phyloP scores from a whole-genome alignment of 2,888 invertebrate genomes.

The Oscheius sp. region DNA sequence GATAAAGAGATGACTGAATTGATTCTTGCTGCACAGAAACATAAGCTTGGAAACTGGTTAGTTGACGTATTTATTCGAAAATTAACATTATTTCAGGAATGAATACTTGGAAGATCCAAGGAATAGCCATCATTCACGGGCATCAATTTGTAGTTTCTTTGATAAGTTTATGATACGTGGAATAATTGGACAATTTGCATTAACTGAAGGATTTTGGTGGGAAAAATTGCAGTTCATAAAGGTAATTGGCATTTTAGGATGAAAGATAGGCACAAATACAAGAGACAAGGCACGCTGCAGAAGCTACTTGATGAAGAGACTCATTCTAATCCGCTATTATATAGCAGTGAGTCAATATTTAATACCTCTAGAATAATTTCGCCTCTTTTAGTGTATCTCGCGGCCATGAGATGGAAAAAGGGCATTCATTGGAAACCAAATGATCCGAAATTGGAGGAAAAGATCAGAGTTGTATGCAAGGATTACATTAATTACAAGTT shows the following conservation, averaged over 20 bases:
- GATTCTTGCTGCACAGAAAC: conserved; percentile 51
- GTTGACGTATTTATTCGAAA: no score
- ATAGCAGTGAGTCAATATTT: background rate
- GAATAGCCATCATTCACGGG: conserved; percentile 6
- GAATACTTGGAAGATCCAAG: background rate
- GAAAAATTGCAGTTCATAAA: background rate
- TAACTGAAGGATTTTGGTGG: conserved; percentile 47
- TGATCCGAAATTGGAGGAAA: conserved; percentile 12
- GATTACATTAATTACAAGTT: conserved; percentile 15
- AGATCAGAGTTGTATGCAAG: background rate
- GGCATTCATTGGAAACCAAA: background rate
- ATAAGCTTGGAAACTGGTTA: conserved; percentile 61
- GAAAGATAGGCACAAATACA: conserved; percentile 40
- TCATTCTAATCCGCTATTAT: conserved; percentile 31
- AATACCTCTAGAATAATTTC: background rate
- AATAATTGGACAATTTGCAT: conserved; percentile 58
- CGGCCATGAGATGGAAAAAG: conserved; percentile 31
- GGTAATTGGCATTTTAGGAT: conserved; percentile 7
- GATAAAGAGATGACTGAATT: conserved; percentile 45
- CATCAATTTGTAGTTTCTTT: conserved; percentile 52
- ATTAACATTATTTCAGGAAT: background rate
- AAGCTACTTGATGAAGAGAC: conserved; percentile 36
- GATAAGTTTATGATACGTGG: conserved; percentile 59
- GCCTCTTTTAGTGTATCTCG: conserved; percentile 18
- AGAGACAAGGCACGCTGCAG: conserved; percentile 36